phyloP scores from a whole-genome alignment of 92 coral and sea anemone species.

The Actinernus sp. region DNA sequence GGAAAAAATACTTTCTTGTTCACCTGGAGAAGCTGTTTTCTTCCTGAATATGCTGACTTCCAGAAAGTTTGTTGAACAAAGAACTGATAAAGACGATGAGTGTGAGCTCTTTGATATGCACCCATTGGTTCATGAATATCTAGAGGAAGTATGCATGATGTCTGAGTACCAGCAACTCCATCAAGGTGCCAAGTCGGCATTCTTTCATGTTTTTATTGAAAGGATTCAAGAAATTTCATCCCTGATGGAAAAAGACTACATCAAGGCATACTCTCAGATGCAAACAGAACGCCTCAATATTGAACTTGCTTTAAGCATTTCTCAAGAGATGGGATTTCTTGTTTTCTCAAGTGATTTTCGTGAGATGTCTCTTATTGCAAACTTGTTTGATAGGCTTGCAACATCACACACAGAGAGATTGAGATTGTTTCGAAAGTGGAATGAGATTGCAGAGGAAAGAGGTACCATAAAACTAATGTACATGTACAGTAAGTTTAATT shows the following conservation, averaged over 20 bases:
- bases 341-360: constrained; percentile 21
- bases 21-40: neutral
- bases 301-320: constrained; percentile 58
- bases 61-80: neutral
- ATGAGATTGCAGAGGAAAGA: constrained; percentile 18
- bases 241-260: constrained; percentile 44
- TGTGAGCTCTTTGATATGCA: constrained; percentile 56
- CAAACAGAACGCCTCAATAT: constrained; percentile 58
- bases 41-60: neutral
- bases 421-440: constrained; percentile 31
- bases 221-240: constrained; percentile 18
- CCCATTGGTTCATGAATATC: constrained; percentile 47
- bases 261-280: constrained; percentile 26
- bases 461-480: constrained; percentile 13
- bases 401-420: constrained; percentile 29
- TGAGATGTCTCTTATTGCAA: constrained; percentile 9
- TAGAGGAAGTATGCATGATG: constrained; percentile 2
- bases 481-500: no score
- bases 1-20: constrained; percentile 8
- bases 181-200: constrained; percentile 39
- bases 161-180: constrained; percentile 1
- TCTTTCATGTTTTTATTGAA: constrained; percentile 28
- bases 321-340: constrained; percentile 35
- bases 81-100: neutral
- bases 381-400: constrained; percentile 15